Evolutionary conservation across 1,140 invertebrate species (phyloP).

Genomic region (Tetramorium simillimum): DNA sequence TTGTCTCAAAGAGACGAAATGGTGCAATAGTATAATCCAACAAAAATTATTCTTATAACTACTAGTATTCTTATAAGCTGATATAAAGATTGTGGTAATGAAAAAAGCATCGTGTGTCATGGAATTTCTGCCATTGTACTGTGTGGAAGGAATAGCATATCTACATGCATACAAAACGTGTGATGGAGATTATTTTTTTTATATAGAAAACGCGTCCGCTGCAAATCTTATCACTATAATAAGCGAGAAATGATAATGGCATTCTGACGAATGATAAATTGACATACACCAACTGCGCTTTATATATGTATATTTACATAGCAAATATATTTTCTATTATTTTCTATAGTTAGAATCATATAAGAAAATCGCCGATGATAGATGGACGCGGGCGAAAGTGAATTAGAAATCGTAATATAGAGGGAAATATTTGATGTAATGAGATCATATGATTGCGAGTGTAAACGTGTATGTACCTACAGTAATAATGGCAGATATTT

Average conservation of each 20-base stretch:
- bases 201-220: not conserved
- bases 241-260: conserved; percentile 4
- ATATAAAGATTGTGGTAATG: conserved; percentile 53
- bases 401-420: conserved; percentile 4
- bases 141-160: conserved; percentile 65
- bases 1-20: conserved; percentile 4
- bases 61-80: conserved; percentile 30
- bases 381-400: not conserved
- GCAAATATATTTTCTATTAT: conserved; percentile 56
- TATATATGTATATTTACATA: conserved; percentile 54
- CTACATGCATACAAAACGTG: conserved; percentile 48
- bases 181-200: conserved; percentile 25
- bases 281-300: conserved; percentile 31
- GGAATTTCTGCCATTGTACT: conserved; percentile 71
- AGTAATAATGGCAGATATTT: conserved; percentile 75
- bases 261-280: conserved; percentile 33
- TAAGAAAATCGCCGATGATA: conserved; percentile 39
- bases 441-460: conserved; percentile 20
- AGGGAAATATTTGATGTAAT: conserved; percentile 5
- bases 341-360: conserved; percentile 33
- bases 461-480: conserved; percentile 62
- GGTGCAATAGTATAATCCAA: conserved; percentile 58
- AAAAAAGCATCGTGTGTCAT: conserved; percentile 47
- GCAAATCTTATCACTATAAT: conserved; percentile 26
- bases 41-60: conserved; percentile 73